phyloP scores from a whole-genome alignment of 2,888 invertebrate genomes.

The Pyralis farinalis region DNA sequence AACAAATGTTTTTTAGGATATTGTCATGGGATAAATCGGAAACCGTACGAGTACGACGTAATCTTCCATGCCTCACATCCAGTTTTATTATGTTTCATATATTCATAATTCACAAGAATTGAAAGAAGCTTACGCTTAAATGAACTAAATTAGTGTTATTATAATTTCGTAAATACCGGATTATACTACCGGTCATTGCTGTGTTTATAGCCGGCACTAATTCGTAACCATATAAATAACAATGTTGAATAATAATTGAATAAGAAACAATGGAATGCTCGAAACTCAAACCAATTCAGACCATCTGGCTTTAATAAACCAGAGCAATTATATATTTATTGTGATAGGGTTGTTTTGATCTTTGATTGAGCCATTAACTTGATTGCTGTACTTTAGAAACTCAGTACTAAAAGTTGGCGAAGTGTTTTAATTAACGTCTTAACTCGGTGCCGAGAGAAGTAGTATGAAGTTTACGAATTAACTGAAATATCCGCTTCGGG shows the following conservation, averaged over 20 bases:
- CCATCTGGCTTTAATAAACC: constrained; percentile 39
- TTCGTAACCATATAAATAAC: too few species aligned
- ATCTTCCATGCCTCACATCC: too few species aligned
- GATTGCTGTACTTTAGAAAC: constrained; percentile 75
- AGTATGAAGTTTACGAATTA: constrained; percentile 75
- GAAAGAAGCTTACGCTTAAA: too few species aligned
- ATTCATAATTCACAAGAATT: too few species aligned
- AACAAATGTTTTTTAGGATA: too few species aligned
- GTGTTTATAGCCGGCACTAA: too few species aligned
- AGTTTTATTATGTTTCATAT: too few species aligned
- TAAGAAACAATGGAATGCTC: constrained; percentile 18
- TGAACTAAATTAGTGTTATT: too few species aligned
- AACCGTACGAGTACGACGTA: too few species aligned
- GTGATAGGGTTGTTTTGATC: constrained; percentile 71
- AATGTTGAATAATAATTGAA: constrained; percentile 2
- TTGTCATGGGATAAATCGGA: too few species aligned
- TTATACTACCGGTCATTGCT: too few species aligned
- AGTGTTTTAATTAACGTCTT: constrained; percentile 78
- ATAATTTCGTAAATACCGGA: too few species aligned
- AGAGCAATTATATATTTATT: constrained; percentile 57
- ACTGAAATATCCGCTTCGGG: constrained; percentile 65
- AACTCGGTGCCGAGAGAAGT: constrained; percentile 63
- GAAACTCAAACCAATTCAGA: constrained; percentile 25
- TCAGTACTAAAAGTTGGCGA: constrained; percentile 74
- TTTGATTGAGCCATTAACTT: constrained; percentile 74